These are phyloP conservation scores for Coptotermes formosanus DNA, from an alignment of 1,140 invertebrate genomes.

Conservation along the genomic window DNA sequence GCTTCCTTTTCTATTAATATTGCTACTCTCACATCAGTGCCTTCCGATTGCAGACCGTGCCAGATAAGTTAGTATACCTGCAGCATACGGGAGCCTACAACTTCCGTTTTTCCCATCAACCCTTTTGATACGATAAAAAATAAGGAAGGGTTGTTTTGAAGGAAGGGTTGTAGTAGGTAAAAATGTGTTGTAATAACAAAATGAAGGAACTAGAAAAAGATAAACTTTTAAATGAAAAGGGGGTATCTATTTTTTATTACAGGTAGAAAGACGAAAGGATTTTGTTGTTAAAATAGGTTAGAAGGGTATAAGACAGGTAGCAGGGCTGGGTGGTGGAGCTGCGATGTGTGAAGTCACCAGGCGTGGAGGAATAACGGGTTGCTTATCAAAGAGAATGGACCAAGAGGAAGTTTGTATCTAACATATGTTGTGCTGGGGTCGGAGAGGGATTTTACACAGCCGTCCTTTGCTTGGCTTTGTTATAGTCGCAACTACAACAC, in stretches of 20 bases:
- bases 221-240: not conserved
- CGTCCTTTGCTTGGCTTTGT: too few species aligned
- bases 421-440: not conserved
- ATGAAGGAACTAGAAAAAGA: not conserved
- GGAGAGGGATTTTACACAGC: not conserved
- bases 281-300: conserved; percentile 4
- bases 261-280: not conserved
- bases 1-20: conserved; percentile 6
- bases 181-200: conserved; percentile 18
- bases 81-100: not conserved
- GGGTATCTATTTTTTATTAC: conserved; percentile 3
- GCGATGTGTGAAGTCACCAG: not conserved
- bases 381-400: conserved; percentile 7
- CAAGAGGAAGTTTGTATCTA: not conserved
- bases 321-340: not conserved
- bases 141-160: not conserved
- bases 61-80: conserved; percentile 4
- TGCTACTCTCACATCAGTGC: not conserved
- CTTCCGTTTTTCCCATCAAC: conserved; percentile 17
- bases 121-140: conserved; percentile 10
- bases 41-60: not conserved
- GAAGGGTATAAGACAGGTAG: not conserved
- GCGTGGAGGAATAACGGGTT: conserved; percentile 2
- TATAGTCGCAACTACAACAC: too few species aligned
- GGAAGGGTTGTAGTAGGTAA: conserved; percentile 10